These are phyloP conservation scores for Kryptolebias ocellatus DNA, from an alignment of 2,797 vertebrate genomes.

Conservation along the genomic window DNA sequence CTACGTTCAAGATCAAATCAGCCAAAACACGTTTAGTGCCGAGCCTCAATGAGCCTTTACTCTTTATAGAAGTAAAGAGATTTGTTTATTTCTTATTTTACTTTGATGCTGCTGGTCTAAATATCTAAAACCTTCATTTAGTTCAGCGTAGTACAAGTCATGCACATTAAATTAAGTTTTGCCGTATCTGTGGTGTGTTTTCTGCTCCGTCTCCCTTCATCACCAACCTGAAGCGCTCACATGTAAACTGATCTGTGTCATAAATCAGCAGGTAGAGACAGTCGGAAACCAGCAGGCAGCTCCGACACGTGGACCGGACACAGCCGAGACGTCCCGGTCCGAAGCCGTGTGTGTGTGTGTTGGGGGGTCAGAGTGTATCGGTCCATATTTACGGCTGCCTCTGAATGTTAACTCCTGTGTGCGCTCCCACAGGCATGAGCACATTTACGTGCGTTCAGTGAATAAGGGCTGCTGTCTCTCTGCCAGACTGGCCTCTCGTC, in stretches of 20 bases:
- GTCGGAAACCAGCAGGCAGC: conserved; percentile 65
- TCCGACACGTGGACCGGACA: conserved; percentile 64
- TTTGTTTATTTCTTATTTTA: too few species aligned
- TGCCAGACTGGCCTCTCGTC: conserved; percentile 44
- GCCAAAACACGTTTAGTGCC: too few species aligned
- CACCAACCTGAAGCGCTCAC: conserved; percentile 10
- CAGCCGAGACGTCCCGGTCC: conserved; percentile 66
- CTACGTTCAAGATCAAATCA: too few species aligned
- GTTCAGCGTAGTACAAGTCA: background rate
- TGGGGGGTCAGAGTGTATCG: conserved; percentile 23
- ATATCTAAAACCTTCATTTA: background rate
- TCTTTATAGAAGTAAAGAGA: background rate
- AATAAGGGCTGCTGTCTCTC: conserved; percentile 39
- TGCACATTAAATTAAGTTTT: background rate
- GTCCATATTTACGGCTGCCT: conserved; percentile 44
- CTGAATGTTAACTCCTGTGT: conserved; percentile 31
- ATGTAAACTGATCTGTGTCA: conserved; percentile 32
- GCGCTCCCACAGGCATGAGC: conserved; percentile 24
- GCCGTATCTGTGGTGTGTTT: background rate
- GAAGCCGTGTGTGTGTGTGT: conserved; percentile 23
- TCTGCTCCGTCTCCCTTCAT: background rate
- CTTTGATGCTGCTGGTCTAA: background rate
- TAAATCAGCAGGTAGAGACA: conserved; percentile 62
- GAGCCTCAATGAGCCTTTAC: too few species aligned
- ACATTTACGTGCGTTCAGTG: conserved; percentile 13